Conservation (phyloP, 2,113 vertebrate species). For the Myanophis thanlyinensis region DNA sequence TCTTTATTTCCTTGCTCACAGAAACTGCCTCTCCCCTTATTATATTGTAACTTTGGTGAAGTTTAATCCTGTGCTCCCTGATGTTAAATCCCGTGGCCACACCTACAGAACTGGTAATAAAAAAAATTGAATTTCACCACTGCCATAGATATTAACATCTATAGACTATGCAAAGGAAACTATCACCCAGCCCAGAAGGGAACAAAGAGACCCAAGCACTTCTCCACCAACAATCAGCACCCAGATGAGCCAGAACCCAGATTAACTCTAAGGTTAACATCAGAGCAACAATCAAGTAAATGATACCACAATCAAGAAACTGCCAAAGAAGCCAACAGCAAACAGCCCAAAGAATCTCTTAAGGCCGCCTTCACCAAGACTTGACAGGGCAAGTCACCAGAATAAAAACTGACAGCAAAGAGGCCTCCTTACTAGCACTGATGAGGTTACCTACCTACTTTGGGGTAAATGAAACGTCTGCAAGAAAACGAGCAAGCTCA, state of each 20-base stretch:
- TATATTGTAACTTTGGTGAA: too few species aligned
- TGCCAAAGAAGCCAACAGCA: not conserved
- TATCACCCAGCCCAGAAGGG: not conserved
- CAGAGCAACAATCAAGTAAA: not conserved
- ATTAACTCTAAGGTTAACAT: not conserved
- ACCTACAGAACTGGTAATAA: too few species aligned
- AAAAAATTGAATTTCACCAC: too few species aligned
- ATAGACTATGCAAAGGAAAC: not conserved
- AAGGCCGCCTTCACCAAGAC: not conserved
- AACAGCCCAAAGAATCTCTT: not conserved
- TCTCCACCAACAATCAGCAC: not conserved
- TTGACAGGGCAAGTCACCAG: not conserved
- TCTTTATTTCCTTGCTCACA: too few species aligned
- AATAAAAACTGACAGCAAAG: not conserved
- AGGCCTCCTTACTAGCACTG: not conserved
- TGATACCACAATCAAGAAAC: not conserved
- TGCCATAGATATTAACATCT: not conserved
- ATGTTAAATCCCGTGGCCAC: too few species aligned
- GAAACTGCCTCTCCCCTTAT: too few species aligned
- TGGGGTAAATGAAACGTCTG: not conserved
- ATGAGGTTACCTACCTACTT: not conserved
- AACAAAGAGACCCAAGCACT: not conserved
- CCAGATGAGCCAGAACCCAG: not conserved
- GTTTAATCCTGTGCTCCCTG: too few species aligned
- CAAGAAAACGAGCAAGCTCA: not conserved